Conservation (phyloP, 1,140 invertebrate genomes). For the Hylaeus anthracinus region DNA sequence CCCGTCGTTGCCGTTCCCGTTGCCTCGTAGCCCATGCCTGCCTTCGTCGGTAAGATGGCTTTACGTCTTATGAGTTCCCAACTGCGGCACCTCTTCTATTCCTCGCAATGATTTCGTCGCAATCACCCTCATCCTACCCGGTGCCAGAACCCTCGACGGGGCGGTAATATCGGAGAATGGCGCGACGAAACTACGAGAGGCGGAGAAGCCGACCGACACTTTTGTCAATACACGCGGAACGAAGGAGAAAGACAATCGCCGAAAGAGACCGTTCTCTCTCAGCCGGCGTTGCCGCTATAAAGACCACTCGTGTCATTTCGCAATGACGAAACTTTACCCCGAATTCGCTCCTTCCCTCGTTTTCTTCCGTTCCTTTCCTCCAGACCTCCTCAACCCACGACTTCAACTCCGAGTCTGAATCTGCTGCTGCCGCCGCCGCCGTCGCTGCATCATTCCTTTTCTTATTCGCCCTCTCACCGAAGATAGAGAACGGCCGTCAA, state of each 20-base stretch:
- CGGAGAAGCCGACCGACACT: slow-evolving; percentile 75
- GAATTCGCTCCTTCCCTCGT: slow-evolving; percentile 67
- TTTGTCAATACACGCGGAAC: slow-evolving; percentile 78
- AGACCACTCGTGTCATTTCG: slow-evolving; percentile 82
- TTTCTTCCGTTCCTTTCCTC: slow-evolving; percentile 1
- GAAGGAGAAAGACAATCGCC: slow-evolving; percentile 47
- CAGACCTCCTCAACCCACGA: background rate
- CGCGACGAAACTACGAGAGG: slow-evolving; percentile 72
- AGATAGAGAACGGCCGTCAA: slow-evolving; percentile 21
- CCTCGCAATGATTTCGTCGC: slow-evolving; percentile 80
- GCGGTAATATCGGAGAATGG: slow-evolving; percentile 79
- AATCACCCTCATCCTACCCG: slow-evolving; percentile 70
- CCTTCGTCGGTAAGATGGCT: slow-evolving; percentile 66
- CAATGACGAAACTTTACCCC: slow-evolving; percentile 81
- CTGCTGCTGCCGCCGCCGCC: too few relatives aligned
- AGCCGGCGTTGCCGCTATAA: slow-evolving; percentile 77
- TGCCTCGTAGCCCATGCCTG: slow-evolving; percentile 1
- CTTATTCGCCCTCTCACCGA: slow-evolving; percentile 35
- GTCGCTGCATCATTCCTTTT: slow-evolving; percentile 4
- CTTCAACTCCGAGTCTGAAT: too few relatives aligned
- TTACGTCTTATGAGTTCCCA: slow-evolving; percentile 79
- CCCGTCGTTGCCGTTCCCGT: background rate
- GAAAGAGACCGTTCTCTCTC: slow-evolving; percentile 60
- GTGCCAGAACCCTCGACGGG: slow-evolving; percentile 62
- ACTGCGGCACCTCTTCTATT: slow-evolving; percentile 78